These are phyloP conservation scores for Siderastrea radians DNA, from an alignment of 92 coral and sea anemone species.

Conservation along the genomic window DNA sequence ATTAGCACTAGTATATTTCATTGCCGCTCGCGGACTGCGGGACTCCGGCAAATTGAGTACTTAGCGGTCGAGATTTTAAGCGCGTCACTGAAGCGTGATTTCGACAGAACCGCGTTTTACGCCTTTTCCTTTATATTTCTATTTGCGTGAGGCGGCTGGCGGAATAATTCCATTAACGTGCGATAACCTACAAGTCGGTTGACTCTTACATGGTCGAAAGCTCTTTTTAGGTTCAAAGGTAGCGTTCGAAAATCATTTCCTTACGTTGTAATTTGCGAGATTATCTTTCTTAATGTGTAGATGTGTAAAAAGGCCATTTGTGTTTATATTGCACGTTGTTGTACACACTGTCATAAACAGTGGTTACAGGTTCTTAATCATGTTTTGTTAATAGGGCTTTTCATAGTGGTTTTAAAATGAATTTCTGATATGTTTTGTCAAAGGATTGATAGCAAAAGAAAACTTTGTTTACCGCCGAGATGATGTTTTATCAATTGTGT, in stretches of 20 bases:
- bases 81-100: slow-evolving; percentile 45
- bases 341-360: slow-evolving; percentile 29
- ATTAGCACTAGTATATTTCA: slow-evolving; percentile 23
- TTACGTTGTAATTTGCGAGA: neutral
- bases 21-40: slow-evolving; percentile 3
- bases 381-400: slow-evolving; percentile 41
- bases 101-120: neutral
- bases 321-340: slow-evolving; percentile 40
- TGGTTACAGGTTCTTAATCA: slow-evolving; percentile 32
- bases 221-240: neutral
- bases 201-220: neutral
- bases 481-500: neutral
- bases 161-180: slow-evolving; percentile 17
- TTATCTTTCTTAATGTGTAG: slow-evolving; percentile 24
- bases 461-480: slow-evolving; percentile 13
- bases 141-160: slow-evolving; percentile 37
- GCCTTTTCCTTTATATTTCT: slow-evolving; percentile 14
- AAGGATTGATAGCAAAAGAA: slow-evolving; percentile 13
- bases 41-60: slow-evolving; percentile 12
- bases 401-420: slow-evolving; percentile 39
- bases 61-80: slow-evolving; percentile 9
- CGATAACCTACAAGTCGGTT: neutral
- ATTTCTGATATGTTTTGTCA: slow-evolving; percentile 31
- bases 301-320: slow-evolving; percentile 32
- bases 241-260: neutral